A percentile compares a stretch with the other conserved stretches of the same genome.
phyloP scores from a whole-genome alignment of 2,113 vertebrate genomes.

The Gasterosteus nipponicus region DNA sequence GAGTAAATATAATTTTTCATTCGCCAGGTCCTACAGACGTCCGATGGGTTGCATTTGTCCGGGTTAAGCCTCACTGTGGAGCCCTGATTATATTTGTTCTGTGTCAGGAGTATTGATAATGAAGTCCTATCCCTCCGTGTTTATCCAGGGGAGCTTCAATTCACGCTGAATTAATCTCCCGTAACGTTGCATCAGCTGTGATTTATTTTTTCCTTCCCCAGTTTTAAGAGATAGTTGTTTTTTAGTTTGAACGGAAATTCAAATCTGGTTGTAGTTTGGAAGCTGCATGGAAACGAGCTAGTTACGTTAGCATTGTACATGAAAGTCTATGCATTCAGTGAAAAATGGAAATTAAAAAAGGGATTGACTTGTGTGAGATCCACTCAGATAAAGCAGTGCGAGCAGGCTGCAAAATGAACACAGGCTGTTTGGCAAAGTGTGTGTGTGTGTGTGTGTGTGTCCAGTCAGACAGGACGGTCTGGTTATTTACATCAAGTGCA shows the following conservation, averaged over 20 bases:
- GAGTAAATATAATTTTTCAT: neutral
- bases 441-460: neutral
- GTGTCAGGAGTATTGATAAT: slow-evolving; percentile 28
- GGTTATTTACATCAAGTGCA: neutral
- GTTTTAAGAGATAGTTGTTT: slow-evolving; percentile 18
- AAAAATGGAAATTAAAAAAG: slow-evolving; percentile 2
- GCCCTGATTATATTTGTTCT: too few species aligned
- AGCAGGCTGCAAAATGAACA: slow-evolving; percentile 25
- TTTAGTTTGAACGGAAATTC: slow-evolving; percentile 39
- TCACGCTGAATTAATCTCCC: slow-evolving; percentile 55
- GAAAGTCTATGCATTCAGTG: neutral
- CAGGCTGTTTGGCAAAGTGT: neutral
- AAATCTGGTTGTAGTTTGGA: slow-evolving; percentile 17
- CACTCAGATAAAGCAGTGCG: slow-evolving; percentile 9
- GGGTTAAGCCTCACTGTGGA: too few species aligned
- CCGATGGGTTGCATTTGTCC: neutral
- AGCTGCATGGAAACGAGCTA: neutral
- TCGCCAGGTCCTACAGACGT: neutral
- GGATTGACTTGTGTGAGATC: slow-evolving; percentile 5
- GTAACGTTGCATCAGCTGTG: slow-evolving; percentile 29
- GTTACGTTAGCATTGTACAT: neutral
- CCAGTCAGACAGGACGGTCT: neutral
- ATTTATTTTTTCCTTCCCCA: slow-evolving; percentile 24
- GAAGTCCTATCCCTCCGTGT: slow-evolving; percentile 36
- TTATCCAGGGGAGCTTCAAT: slow-evolving; percentile 46